phyloP scores from a whole-genome alignment of 2,888 invertebrate genomes.

The Aphrophora alni region DNA sequence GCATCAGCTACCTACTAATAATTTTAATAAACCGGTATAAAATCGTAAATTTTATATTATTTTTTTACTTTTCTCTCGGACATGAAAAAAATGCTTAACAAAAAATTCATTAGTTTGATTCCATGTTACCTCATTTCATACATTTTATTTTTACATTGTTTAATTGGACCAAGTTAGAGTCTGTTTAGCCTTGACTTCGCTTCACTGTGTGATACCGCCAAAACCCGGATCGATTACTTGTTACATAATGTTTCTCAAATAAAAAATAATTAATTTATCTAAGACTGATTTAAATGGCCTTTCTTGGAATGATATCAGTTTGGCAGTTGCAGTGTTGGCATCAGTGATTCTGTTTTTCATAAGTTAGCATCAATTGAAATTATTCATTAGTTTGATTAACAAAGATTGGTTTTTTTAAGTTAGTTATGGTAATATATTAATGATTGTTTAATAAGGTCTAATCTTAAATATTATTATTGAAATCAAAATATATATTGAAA shows the following conservation, averaged over 20 bases:
- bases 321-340: constrained; percentile 3
- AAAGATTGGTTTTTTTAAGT: not conserved
- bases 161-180: not conserved
- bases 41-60: too few species aligned
- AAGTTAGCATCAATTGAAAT: not conserved
- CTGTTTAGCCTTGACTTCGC: not conserved
- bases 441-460: too few species aligned
- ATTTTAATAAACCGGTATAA: too few species aligned
- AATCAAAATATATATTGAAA: too few species aligned
- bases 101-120: too few species aligned
- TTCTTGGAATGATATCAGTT: not conserved
- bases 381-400: not conserved
- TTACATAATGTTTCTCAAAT: not conserved
- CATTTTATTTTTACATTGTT: too few species aligned
- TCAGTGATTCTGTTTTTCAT: not conserved
- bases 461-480: too few species aligned
- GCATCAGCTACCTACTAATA: too few species aligned
- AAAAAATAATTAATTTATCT: not conserved
- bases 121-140: too few species aligned
- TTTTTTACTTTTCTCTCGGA: too few species aligned
- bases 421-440: too few species aligned
- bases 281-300: constrained; percentile 6
- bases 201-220: not conserved
- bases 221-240: not conserved
- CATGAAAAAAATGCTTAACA: too few species aligned